Conservation (phyloP, 2,888 invertebrate species). For the Aquatica leii region DNA sequence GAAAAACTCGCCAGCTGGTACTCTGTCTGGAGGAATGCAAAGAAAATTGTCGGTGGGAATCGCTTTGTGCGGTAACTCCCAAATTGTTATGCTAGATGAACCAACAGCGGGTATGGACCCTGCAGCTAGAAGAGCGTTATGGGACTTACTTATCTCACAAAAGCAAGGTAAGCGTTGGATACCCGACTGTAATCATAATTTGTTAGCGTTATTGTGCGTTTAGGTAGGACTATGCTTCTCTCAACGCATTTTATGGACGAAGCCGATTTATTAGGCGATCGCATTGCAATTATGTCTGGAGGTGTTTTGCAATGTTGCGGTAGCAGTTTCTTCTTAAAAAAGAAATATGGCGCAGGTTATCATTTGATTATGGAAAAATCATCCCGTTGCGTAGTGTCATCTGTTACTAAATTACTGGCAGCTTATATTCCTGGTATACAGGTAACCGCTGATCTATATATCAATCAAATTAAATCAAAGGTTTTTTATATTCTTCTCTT, state of each 20-base stretch:
- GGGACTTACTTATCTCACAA: slow-evolving; percentile 80
- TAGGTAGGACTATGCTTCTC: slow-evolving; percentile 79
- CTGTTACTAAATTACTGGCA: slow-evolving; percentile 68
- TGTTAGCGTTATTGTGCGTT: too few species aligned
- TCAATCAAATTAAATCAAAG: too few species aligned
- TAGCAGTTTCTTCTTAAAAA: slow-evolving; percentile 82
- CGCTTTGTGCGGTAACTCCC: slow-evolving; percentile 70
- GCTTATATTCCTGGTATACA: slow-evolving; percentile 71
- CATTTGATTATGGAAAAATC: slow-evolving; percentile 76
- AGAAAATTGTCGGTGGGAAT: slow-evolving; percentile 63
- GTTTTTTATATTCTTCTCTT: too few species aligned
- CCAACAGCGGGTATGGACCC: slow-evolving; percentile 90
- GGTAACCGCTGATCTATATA: too few species aligned
- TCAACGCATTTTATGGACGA: slow-evolving; percentile 94
- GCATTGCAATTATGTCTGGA: slow-evolving; percentile 87
- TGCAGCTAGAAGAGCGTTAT: slow-evolving; percentile 79
- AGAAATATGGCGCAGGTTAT: slow-evolving; percentile 87
- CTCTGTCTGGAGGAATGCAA: slow-evolving; percentile 83
- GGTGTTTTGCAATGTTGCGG: slow-evolving; percentile 84
- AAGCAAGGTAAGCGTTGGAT: slow-evolving; percentile 63
- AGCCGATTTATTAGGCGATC: slow-evolving; percentile 85
- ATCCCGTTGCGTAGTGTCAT: slow-evolving; percentile 60
- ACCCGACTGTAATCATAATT: too few species aligned
- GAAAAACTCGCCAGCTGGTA: slow-evolving; percentile 64
- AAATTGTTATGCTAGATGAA: slow-evolving; percentile 72